phyloP scores from a whole-genome alignment of 2,113 vertebrate species.

The Toxotes chatareus region DNA sequence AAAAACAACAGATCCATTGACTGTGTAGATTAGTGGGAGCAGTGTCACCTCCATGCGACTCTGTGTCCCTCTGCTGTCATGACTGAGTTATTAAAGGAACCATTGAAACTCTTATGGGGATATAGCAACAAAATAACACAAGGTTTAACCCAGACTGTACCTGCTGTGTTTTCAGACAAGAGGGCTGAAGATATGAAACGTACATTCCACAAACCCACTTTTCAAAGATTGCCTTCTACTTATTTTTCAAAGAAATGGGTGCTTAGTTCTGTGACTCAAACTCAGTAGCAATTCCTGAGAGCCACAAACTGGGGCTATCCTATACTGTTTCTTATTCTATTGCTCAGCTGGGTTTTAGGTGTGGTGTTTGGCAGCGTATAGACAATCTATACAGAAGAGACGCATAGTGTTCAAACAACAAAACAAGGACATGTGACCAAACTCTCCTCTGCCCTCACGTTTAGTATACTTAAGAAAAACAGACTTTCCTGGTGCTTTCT shows the following conservation, averaged over 20 bases:
- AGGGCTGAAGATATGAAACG: neutral
- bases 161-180: neutral
- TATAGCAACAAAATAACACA: neutral
- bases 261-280: neutral
- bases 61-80: neutral
- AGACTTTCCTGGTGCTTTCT: neutral
- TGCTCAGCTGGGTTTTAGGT: constrained; percentile 12
- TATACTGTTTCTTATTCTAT: neutral
- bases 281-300: neutral
- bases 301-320: neutral
- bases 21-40: no score
- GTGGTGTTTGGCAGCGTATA: neutral
- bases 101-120: neutral
- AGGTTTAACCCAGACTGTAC: neutral
- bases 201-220: neutral
- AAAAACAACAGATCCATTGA: no score
- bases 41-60: neutral
- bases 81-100: neutral
- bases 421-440: constrained; percentile 17
- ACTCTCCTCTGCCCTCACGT: neutral
- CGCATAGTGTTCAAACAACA: neutral
- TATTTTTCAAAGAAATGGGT: neutral
- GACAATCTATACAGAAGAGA: neutral
- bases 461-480: neutral
- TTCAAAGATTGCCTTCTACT: no score